These are phyloP conservation scores for Daboia siamensis DNA, from an alignment of 2,113 vertebrate species.

Conservation along the genomic window DNA sequence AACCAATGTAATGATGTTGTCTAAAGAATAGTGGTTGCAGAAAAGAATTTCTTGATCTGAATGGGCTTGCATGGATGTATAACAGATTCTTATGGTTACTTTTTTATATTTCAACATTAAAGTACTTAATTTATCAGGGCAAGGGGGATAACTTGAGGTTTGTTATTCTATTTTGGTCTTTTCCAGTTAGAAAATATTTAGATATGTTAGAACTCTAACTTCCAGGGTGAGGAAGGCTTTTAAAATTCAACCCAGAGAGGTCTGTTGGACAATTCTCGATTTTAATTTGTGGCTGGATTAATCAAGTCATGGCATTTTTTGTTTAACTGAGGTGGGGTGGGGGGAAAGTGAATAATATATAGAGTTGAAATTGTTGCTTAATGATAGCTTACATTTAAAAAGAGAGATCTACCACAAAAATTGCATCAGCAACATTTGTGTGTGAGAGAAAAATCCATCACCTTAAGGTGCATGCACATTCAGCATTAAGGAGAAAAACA, in stretches of 20 bases:
- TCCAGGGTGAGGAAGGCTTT: background rate
- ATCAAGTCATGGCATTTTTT: background rate
- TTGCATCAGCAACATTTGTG: background rate
- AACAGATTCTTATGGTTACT: background rate
- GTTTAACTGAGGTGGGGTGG: background rate
- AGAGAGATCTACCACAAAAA: background rate
- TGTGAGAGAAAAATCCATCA: background rate
- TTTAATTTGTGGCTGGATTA: background rate
- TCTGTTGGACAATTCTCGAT: background rate
- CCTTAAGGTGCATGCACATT: background rate
- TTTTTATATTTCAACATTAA: background rate
- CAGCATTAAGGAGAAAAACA: background rate
- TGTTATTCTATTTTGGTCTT: background rate
- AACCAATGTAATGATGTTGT: background rate
- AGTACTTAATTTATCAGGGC: background rate
- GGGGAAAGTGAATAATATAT: background rate
- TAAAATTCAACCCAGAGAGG: background rate
- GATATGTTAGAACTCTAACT: background rate
- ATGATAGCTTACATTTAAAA: background rate
- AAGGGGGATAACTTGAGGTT: background rate
- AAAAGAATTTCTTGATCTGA: background rate
- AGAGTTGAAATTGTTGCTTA: background rate
- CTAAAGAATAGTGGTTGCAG: background rate
- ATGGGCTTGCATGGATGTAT: background rate
- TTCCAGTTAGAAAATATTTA: background rate